Conservation (phyloP, 2,113 vertebrate genomes). For the Scomber colias region DNA sequence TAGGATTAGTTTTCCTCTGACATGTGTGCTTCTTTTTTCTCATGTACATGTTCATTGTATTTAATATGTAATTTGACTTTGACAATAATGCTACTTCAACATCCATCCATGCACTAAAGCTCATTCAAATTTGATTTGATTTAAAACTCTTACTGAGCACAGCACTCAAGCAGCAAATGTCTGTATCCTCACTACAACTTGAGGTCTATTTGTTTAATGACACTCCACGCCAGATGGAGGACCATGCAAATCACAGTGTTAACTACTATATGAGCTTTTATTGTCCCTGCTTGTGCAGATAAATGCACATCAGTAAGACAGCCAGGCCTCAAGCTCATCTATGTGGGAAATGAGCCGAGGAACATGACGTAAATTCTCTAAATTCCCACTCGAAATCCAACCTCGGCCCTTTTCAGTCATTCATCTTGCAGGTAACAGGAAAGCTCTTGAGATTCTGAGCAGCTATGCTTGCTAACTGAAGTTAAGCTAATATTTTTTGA, state of each 20-base stretch:
- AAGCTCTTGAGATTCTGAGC: conserved; percentile 35
- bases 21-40: background rate
- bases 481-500: conserved; percentile 55
- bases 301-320: background rate
- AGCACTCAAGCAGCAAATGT: background rate
- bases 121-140: background rate
- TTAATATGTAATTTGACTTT: background rate
- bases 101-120: background rate
- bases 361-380: background rate
- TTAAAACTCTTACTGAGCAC: background rate
- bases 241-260: conserved; percentile 12
- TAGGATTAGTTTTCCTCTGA: background rate
- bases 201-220: conserved; percentile 4
- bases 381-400: conserved; percentile 9
- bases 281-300: background rate
- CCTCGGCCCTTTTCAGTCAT: background rate
- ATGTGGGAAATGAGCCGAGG: background rate
- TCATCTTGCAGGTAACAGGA: background rate
- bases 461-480: conserved; percentile 33
- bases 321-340: background rate
- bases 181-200: background rate
- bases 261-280: background rate
- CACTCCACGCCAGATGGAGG: conserved; percentile 33
- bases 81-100: background rate
- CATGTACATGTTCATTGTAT: background rate